Evolutionary conservation across 2,797 vertebrate genomes (phyloP), one percentile per base, ranked within the genome.

Genomic region (Scarus forsteni): DNA sequence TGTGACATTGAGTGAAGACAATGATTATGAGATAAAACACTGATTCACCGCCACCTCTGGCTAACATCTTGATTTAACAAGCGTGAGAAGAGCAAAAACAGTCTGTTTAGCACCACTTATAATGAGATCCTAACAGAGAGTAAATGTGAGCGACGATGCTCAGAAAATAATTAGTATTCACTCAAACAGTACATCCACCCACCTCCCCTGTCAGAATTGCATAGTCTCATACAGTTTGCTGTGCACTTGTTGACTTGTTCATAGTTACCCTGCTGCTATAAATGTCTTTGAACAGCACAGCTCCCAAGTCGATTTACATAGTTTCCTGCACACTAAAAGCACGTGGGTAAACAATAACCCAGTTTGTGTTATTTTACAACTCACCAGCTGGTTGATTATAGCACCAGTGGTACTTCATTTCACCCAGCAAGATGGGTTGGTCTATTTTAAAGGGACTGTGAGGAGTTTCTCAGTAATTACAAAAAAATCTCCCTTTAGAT

Each of bases 51-150:
- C 39, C 57, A 86, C 81, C 66, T 65, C 70, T 48, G 49, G 73
- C 54, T 60, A 70, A 67, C 66, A 38, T 64, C 44, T 38, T 75
- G 38, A 78, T 81, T 81, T 71, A 80, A 80, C 71, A 66, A 70
- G 54, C 60, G 60, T 34, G 55, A 71, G 57, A 80, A 77, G 52
- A 63, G 63, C 40, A n/a, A 52, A 60, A 9, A 19, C 19, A 18
- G 35, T 84, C 51, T 60, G 51, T 66, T 53, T 55, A 54, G 18
- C 63, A 51, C 70, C 57, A 18, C 9, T 16, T 60, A 46, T 63
- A 75, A 67, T 60, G 46, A 79, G 54, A 38, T 48, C 42, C 46
- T 77, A 12, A 40, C 10, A 39, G 36, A 49, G 12, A 52, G 15
- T 67, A 0, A 39, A 54, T 64, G 76, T 35, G 34, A 54, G 18